phyloP scores from a whole-genome alignment of 2,888 invertebrate genomes.

The Synanthedon tipuliformis region DNA sequence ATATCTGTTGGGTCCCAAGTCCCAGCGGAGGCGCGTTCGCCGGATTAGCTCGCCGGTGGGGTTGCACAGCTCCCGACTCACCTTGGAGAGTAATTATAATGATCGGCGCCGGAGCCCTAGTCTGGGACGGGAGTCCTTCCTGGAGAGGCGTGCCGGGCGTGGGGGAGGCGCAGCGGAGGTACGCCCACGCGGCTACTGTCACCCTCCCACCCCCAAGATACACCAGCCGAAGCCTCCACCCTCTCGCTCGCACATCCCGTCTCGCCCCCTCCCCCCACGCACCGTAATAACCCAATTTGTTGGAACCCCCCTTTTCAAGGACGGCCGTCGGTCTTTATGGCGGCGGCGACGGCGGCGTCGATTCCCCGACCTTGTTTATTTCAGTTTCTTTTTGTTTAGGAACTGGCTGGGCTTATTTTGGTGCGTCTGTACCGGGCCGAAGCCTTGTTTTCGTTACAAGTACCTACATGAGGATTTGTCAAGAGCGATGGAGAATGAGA shows the following conservation, averaged over 20 bases:
- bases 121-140: slow-evolving; percentile 57
- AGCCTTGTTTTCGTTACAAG: slow-evolving; percentile 40
- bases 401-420: slow-evolving; percentile 65
- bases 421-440: slow-evolving; percentile 49
- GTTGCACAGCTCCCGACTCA: slow-evolving; percentile 54
- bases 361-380: slow-evolving; percentile 71
- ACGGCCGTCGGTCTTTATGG: slow-evolving; percentile 70
- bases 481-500: slow-evolving; percentile 12
- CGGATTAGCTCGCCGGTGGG: slow-evolving; percentile 55
- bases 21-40: slow-evolving; percentile 46
- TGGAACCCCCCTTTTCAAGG: slow-evolving; percentile 70
- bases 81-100: slow-evolving; percentile 71
- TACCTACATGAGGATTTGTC: slow-evolving; percentile 31
- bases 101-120: slow-evolving; percentile 64
- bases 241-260: slow-evolving; percentile 43
- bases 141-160: slow-evolving; percentile 62
- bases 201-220: slow-evolving; percentile 22
- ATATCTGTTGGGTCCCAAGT: slow-evolving; percentile 50
- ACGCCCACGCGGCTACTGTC: slow-evolving; percentile 55
- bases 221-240: slow-evolving; percentile 12
- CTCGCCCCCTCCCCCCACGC: slow-evolving; percentile 56
- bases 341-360: slow-evolving; percentile 68
- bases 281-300: slow-evolving; percentile 71
- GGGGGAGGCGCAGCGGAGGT: slow-evolving; percentile 57
- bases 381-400: slow-evolving; percentile 70